Base-by-base conservation (phyloP, 2,797 vertebrate genomes). In the Acanthiza pusilla region DNA sequence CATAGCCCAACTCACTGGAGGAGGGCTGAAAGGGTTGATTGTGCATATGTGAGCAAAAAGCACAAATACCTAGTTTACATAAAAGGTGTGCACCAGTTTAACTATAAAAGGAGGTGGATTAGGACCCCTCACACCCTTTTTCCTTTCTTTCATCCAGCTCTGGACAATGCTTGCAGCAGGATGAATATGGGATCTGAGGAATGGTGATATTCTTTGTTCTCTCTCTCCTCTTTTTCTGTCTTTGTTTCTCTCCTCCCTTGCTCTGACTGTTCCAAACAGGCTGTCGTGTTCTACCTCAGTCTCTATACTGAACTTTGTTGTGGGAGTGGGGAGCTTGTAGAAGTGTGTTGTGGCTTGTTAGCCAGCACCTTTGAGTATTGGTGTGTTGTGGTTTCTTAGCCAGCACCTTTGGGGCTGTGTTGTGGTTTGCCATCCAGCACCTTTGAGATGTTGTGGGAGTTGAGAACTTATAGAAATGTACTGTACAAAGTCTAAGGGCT, bases 101-200 rank as follows among this genome's bases (percentile, higher is more conserved):
- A 43, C 42, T 43, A 17, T 34, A 43, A 70, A 62, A 62, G 10
- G 10, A 55, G 55, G 13, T 12, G 4, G 16, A 27, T 55, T 48
- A 61, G 14, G 5, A 27, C 2, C 2, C 13, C 9, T 48, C 0
- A 0, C 11, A 75, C 30, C 36, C 14, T 63, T 79, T 79, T n/a
- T 13, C 16, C 32, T 65, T 26, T 22, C 48, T 73, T 54, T 55
- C 32, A 20, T 7, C 14, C 16, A 38, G 9, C 9, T 68, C 30
- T 54, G 50, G 13, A 29, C 11, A 36, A 63, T n/a, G 22, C 3
- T 43, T 16, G 30, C 3, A 55, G 36, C 3, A 57, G 32, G 34
- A 82, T 32, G 27, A 62, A 36, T 16, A 10, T 13, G 10, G 13
- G 15, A 50, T 38, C 11, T 62, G 29, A 62, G 36, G 42, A 43